Conservation (phyloP, 2,888 invertebrate species). For the Drosophila robusta region DNA sequence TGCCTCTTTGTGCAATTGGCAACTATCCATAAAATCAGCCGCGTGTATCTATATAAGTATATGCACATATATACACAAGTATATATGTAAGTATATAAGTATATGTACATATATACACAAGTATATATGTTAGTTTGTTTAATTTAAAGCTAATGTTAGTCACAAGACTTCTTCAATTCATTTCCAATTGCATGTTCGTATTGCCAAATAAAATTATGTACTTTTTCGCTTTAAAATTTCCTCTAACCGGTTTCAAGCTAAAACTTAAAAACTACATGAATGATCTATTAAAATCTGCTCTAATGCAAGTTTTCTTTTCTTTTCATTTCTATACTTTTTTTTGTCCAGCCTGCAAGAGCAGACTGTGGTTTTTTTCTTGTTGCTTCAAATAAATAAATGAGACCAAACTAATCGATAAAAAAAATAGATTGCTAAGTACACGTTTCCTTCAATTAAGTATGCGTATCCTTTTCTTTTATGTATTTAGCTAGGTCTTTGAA, state of each 20-base stretch:
- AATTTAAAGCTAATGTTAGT: slow-evolving; percentile 66
- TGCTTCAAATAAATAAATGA: slow-evolving; percentile 54
- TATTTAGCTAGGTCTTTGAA: slow-evolving; percentile 47
- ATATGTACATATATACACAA: neutral
- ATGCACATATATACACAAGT: slow-evolving; percentile 2
- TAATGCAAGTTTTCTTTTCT: slow-evolving; percentile 1
- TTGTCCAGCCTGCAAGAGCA: slow-evolving; percentile 4
- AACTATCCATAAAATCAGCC: slow-evolving; percentile 15
- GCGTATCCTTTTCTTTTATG: slow-evolving; percentile 19
- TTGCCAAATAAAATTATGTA: slow-evolving; percentile 19
- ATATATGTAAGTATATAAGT: slow-evolving; percentile 19
- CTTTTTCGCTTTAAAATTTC: slow-evolving; percentile 8
- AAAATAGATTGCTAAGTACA: slow-evolving; percentile 55
- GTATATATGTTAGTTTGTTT: slow-evolving; percentile 29
- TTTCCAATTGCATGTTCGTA: slow-evolving; percentile 21
- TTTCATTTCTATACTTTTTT: no score
- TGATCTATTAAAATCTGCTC: slow-evolving; percentile 12
- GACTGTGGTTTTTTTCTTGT: neutral
- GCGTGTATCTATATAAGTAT: neutral
- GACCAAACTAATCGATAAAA: slow-evolving; percentile 52
- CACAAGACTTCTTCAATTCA: slow-evolving; percentile 43
- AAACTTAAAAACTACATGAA: slow-evolving; percentile 30
- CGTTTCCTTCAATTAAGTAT: slow-evolving; percentile 42
- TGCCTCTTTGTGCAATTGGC: slow-evolving; percentile 25
- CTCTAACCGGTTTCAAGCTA: slow-evolving; percentile 31